These are phyloP conservation scores for Archocentrus centrarchus DNA, from an alignment of 2,113 vertebrate genomes.

Conservation along the genomic window DNA sequence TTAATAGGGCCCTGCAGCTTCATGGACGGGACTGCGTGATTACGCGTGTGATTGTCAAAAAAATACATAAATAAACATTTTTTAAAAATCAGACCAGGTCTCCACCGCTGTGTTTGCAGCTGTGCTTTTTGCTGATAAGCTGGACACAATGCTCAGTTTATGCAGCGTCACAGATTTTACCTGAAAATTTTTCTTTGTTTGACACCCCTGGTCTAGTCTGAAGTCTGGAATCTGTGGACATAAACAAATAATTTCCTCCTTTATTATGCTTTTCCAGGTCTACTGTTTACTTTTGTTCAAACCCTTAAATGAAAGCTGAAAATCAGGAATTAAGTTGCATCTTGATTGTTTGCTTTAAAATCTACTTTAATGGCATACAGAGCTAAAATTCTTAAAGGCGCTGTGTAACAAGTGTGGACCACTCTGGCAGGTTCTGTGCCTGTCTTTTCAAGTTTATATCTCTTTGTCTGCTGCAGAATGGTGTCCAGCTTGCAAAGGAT, in stretches of 20 bases:
- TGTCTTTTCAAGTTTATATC: neutral
- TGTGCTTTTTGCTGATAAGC: too few species aligned
- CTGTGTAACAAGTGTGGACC: too few species aligned
- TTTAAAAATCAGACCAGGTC: too few species aligned
- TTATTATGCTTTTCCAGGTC: neutral
- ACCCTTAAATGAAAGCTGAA: neutral
- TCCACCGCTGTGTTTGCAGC: too few species aligned
- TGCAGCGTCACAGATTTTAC: too few species aligned
- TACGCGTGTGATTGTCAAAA: too few species aligned
- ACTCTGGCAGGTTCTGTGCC: neutral
- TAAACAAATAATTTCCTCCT: neutral
- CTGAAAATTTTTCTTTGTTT: too few species aligned
- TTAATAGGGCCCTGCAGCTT: too few species aligned
- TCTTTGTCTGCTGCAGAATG: slow-evolving; percentile 75
- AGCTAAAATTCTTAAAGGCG: neutral
- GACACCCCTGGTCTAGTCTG: too few species aligned
- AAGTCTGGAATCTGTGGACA: neutral
- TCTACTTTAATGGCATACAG: neutral
- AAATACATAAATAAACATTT: too few species aligned
- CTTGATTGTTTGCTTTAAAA: neutral
- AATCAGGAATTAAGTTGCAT: neutral
- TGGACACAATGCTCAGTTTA: too few species aligned
- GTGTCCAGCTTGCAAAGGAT: slow-evolving; percentile 89
- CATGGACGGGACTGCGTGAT: too few species aligned
- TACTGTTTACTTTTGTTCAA: neutral